Base-by-base conservation (phyloP, 2,797 vertebrate genomes). In the Pyrocephalus nanus region DNA sequence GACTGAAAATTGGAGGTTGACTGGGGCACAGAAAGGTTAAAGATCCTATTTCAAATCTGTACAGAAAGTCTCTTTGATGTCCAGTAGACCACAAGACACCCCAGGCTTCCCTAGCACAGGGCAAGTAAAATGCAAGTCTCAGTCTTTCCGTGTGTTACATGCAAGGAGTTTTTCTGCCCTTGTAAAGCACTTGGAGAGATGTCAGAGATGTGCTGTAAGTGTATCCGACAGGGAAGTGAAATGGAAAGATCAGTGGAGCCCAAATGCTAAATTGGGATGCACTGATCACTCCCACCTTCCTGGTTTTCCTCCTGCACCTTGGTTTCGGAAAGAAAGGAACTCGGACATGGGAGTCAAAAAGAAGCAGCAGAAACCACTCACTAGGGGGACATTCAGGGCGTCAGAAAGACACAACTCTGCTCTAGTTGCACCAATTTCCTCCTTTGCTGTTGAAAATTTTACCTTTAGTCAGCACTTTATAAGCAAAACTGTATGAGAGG, bases 321-420 rank as follows among this genome's bases (percentile, higher is more conserved):
- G 16, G 11, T 23, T 50, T 50, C 43, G 73, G 34, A 27, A 25
- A 54, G 81, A 65, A 65, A 51, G 71, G 34, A 65, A 5, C 25
- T 72, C 0, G 0, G 20, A 11, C 15, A 3, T 19, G 19, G 34
- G 23, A 54, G 8, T 12, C 2, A 3, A 57, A 69, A 69, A 32
- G 25, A 18, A 51, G 6, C 29, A 72, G 22, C 77, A 81, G 50
- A 84, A 89, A 57, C 22, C 15, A 11, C 65, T 77, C 1, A 0
- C 27, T 66, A 47, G 4, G 43, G 40, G 88, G 42, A 43, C 21
- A 13, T 71, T n/a, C 9, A 45, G 26, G 42, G 36, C n/a, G 6
- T 51, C 60, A 15, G 77, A 29, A 48, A 42, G 18, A 6, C 69
- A 12, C 18, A 27, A 0, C 5, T 75, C 50, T 20, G 4, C 27